These are phyloP conservation scores for Dasypus novemcinctus DNA, from an alignment of 2,113 vertebrate genomes.

Conservation along the genomic window DNA sequence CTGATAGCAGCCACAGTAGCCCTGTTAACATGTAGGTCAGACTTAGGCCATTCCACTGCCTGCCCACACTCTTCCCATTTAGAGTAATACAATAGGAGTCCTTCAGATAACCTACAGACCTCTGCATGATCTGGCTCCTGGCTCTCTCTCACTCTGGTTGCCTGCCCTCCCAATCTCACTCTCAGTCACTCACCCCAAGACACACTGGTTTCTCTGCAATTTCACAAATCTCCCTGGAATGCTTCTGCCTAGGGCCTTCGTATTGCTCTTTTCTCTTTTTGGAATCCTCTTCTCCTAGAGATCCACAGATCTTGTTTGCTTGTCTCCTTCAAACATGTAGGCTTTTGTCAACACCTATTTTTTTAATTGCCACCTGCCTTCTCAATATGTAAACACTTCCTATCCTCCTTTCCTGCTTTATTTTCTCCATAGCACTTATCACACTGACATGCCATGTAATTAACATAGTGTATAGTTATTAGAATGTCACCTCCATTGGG, in stretches of 20 bases:
- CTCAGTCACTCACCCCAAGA: background rate
- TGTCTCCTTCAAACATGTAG: background rate
- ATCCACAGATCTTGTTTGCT: background rate
- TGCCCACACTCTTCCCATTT: no score
- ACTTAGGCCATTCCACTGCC: background rate
- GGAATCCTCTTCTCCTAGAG: background rate
- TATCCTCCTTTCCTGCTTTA: background rate
- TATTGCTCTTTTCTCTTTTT: background rate
- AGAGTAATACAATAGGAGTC: background rate
- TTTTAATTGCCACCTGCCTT: background rate
- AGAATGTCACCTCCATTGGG: background rate
- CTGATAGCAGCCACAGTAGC: background rate
- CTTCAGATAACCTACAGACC: background rate
- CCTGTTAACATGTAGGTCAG: background rate
- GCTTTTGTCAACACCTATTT: background rate
- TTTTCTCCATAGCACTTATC: background rate
- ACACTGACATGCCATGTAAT: background rate
- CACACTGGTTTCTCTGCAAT: fast-evolving
- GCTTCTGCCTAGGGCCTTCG: background rate
- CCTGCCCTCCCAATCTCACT: background rate
- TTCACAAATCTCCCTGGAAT: background rate
- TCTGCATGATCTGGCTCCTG: background rate
- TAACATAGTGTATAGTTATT: background rate
- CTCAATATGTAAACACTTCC: background rate
- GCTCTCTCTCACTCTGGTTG: background rate